Evolutionary conservation across 2,797 vertebrate genomes (phyloP).

Genomic region (Neopelma chrysocephalum): DNA sequence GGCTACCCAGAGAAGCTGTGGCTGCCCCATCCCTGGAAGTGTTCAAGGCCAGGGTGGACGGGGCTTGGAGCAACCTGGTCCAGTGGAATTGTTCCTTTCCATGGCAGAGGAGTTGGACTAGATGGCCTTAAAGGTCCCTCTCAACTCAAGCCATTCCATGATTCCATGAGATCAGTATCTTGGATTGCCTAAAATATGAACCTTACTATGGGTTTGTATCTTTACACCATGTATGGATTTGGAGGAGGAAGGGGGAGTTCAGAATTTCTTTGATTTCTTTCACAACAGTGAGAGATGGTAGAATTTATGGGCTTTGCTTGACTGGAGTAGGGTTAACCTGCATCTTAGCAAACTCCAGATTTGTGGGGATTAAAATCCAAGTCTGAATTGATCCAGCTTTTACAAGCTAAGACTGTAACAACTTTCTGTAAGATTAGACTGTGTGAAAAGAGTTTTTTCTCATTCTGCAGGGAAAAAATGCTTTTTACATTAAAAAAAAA

Average conservation of each 20-base stretch:
- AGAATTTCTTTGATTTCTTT: neutral
- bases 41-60: accelerated
- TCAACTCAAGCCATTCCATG: neutral
- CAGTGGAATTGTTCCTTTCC: neutral
- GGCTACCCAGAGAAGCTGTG: neutral
- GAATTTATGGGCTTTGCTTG: neutral
- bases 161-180: neutral
- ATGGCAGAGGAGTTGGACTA: accelerated
- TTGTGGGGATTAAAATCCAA: neutral
- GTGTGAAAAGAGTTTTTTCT: neutral
- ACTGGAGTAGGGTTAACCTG: neutral
- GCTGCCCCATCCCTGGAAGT: neutral
- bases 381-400: neutral
- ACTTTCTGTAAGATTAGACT: neutral
- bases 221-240: neutral
- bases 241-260: accelerated
- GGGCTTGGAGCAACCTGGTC: neutral
- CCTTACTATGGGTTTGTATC: neutral
- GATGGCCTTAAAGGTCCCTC: neutral
- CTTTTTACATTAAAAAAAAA: neutral
- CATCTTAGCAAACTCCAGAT: neutral
- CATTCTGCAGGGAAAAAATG: neutral
- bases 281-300: neutral
- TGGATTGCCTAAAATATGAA: neutral
- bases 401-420: neutral